phyloP scores from a whole-genome alignment of 2,797 vertebrate species.

The Artibeus jamaicensis region DNA sequence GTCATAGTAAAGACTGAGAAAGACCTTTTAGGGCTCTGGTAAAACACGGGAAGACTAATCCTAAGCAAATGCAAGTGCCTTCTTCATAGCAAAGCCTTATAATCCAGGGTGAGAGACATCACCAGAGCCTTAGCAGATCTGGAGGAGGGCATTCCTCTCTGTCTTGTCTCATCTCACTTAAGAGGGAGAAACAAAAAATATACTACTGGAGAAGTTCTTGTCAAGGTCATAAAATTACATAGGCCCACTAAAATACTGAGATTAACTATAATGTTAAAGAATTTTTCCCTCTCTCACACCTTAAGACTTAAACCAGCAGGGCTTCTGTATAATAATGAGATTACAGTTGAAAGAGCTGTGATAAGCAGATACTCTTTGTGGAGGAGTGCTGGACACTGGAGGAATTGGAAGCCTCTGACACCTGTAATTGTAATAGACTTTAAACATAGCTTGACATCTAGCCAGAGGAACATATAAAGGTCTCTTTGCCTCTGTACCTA shows the following conservation, averaged over 20 bases:
- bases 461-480: neutral
- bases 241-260: neutral
- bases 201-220: neutral
- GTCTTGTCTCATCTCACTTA: neutral
- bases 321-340: neutral
- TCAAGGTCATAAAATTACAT: neutral
- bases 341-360: neutral
- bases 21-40: neutral
- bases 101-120: neutral
- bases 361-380: neutral
- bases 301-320: neutral
- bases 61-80: neutral
- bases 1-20: neutral
- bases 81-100: neutral
- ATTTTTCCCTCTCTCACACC: neutral
- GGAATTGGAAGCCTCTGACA: neutral
- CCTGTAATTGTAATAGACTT: neutral
- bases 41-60: neutral
- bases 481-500: neutral
- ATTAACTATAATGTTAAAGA: neutral
- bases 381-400: neutral
- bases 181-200: neutral
- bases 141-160: neutral
- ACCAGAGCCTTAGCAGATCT: neutral
- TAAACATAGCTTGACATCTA: neutral